Percentiles rank a stretch among this genome's conserved stretches.
Evolutionary conservation across 2,888 invertebrate genomes (phyloP).

Genomic region (Perizoma flavofasciatum): DNA sequence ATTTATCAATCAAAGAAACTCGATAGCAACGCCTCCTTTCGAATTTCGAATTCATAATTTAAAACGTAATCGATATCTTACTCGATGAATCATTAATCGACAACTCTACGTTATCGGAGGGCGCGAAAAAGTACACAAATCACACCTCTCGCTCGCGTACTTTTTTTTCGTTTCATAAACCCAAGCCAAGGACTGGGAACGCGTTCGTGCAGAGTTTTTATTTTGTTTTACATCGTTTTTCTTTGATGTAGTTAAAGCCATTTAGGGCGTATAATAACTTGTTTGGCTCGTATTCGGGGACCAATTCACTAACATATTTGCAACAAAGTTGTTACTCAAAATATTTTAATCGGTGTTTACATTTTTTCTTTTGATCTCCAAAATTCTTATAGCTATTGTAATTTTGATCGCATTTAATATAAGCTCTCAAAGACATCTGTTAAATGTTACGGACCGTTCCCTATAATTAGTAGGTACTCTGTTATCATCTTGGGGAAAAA

Average conservation of each 20-base stretch:
- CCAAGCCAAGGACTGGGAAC: conserved; percentile 56
- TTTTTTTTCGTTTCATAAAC: conserved; percentile 46
- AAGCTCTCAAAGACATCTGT: too few species aligned
- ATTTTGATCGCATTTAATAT: too few species aligned
- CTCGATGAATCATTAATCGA: conserved; percentile 64
- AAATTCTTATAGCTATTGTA: too few species aligned
- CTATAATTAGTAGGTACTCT: too few species aligned
- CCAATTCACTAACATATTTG: conserved; percentile 25
- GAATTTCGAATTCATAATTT: conserved; percentile 44
- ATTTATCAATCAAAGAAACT: conserved; percentile 34
- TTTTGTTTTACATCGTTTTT: conserved; percentile 51
- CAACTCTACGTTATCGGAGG: conserved; percentile 62
- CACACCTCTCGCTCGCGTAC: conserved; percentile 66
- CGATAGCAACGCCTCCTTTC: conserved; percentile 35
- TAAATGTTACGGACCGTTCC: too few species aligned
- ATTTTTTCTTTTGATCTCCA: neutral
- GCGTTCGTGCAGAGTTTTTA: conserved; percentile 59
- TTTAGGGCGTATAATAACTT: conserved; percentile 54
- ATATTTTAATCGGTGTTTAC: neutral
- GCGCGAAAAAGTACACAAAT: conserved; percentile 78
- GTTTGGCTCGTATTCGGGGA: conserved; percentile 33
- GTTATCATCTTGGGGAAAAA: too few species aligned
- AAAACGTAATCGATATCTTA: conserved; percentile 63
- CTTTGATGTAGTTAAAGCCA: conserved; percentile 56
- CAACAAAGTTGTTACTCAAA: conserved; percentile 27